Percentiles rank a stretch among this genome's conserved stretches.
phyloP scores from a whole-genome alignment of 1,140 invertebrate genomes.

The Manduca sexta region DNA sequence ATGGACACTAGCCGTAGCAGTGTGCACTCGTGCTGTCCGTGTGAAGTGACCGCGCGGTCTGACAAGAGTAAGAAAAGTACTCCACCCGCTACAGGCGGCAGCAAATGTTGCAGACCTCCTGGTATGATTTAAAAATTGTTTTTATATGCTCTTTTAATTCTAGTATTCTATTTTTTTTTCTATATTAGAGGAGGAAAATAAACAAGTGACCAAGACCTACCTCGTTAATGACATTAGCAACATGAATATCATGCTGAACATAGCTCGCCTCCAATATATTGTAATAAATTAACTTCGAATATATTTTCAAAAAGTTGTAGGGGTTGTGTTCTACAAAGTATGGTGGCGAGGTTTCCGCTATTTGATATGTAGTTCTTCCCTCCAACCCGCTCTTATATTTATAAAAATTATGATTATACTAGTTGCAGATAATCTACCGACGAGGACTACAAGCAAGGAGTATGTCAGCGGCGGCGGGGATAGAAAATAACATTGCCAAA shows the following conservation, averaged over 20 bases:
- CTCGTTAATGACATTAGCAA: too few species aligned
- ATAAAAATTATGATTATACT: not conserved
- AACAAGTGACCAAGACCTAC: too few species aligned
- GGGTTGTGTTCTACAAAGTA: too few species aligned
- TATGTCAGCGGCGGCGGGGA: slow-evolving; percentile 49
- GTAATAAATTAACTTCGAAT: too few species aligned
- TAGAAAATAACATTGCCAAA: slow-evolving; percentile 27
- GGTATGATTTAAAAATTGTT: slow-evolving; percentile 23
- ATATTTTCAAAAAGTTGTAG: too few species aligned
- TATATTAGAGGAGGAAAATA: too few species aligned
- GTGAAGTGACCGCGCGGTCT: slow-evolving; percentile 21
- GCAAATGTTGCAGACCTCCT: slow-evolving; percentile 33
- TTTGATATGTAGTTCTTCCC: too few species aligned
- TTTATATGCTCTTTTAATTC: too few species aligned
- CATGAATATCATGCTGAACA: too few species aligned
- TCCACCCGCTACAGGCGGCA: slow-evolving; percentile 10
- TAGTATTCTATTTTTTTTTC: too few species aligned
- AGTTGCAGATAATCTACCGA: slow-evolving; percentile 49
- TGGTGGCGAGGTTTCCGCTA: too few species aligned
- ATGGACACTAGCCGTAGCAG: slow-evolving; percentile 65
- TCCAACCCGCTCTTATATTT: not conserved
- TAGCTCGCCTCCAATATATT: too few species aligned
- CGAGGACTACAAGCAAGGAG: slow-evolving; percentile 56
- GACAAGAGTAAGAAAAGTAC: slow-evolving; percentile 19
- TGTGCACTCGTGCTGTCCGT: slow-evolving; percentile 59